Percentiles rank a stretch among this genome's conserved stretches.
phyloP scores from a whole-genome alignment of 2,797 vertebrate genomes.

The Triplophysa yarkandensis region DNA sequence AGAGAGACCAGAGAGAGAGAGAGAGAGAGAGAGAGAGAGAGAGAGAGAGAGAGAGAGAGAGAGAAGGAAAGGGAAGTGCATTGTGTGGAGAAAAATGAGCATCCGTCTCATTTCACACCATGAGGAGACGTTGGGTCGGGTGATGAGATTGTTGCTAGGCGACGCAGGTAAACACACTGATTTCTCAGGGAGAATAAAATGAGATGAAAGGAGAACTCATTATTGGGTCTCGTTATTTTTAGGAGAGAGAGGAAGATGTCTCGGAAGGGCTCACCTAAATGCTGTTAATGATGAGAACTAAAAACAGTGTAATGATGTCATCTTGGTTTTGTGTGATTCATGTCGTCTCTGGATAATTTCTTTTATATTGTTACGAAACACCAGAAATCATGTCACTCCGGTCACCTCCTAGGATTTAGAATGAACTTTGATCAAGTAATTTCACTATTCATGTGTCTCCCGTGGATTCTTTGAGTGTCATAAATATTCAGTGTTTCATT shows the following conservation, averaged over 20 bases:
- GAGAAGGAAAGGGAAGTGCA: background rate
- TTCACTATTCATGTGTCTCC: slow-evolving; percentile 13
- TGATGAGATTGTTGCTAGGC: slow-evolving; percentile 42
- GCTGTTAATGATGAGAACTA: too few relatives aligned
- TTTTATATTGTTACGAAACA: background rate
- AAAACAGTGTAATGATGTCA: too few relatives aligned
- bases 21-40: background rate
- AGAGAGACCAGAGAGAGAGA: background rate
- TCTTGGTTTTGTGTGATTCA: too few relatives aligned
- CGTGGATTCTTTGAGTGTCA: background rate
- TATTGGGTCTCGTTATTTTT: background rate
- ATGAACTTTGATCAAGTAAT: slow-evolving; percentile 40
- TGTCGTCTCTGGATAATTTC: background rate
- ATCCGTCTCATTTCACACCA: slow-evolving; percentile 8
- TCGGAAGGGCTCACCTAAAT: too few relatives aligned
- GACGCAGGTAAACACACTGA: slow-evolving; percentile 19
- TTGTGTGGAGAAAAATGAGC: slow-evolving; percentile 13
- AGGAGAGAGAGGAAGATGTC: background rate
- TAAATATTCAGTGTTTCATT: slow-evolving; percentile 34
- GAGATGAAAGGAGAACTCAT: background rate
- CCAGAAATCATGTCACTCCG: background rate
- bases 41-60: background rate
- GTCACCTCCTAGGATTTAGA: too few relatives aligned
- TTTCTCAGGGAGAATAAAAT: slow-evolving; percentile 4
- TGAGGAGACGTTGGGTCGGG: slow-evolving; percentile 9